Evolutionary conservation across 2,797 vertebrate genomes (phyloP), one percentile per base, ranked within the genome.

Genomic region (Chloroceryle inda): DNA sequence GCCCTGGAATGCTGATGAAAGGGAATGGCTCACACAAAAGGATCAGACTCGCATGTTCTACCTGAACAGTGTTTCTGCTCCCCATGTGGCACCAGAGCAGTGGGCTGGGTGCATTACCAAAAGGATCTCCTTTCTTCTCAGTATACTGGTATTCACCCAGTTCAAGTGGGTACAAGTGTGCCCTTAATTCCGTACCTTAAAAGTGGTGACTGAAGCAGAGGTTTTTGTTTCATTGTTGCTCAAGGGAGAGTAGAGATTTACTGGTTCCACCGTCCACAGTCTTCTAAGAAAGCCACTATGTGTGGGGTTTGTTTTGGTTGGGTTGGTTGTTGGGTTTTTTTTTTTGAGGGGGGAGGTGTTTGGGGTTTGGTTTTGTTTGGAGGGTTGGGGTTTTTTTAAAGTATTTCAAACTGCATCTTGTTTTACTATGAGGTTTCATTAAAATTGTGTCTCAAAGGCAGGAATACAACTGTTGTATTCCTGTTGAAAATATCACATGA

Each of bases 361-460:
- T 52, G 50, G 8, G 4, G 3, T 50, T 45, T 56, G 17, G 56
- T 13, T 49, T 63, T 29, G 5, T 55, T 61, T 55, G 4, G 8
- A 6, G 20, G 23, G 37, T 37, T 37, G 21, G 59, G 42, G 47
- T 31, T 37, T 19, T 29, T 71, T 16, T 6, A 5, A 52, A 61
- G 27, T 58, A 61, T 84, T 73, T 84, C 19, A 62, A 62, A 47
- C 10, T 76, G 17, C 14, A 29, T 79, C 20, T 81, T 89, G 29
- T 29, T 85, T 82, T 89, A 27, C 5, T 84, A 1, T 67, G 24
- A 73, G 5, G 7, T 75, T 92, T 88, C n/a, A 33, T 79, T 77
- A 56, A 69, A 95, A 87, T 19, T 89, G 56, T 59, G 76, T 16
- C 83, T 71, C 79, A 89, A 95, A 88, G 22, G 31, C 63, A 93